Percentiles rank a stretch among this genome's conserved stretches.
These are phyloP conservation scores for Prunella himalayana DNA, from an alignment of 2,113 vertebrate species.

Conservation along the genomic window DNA sequence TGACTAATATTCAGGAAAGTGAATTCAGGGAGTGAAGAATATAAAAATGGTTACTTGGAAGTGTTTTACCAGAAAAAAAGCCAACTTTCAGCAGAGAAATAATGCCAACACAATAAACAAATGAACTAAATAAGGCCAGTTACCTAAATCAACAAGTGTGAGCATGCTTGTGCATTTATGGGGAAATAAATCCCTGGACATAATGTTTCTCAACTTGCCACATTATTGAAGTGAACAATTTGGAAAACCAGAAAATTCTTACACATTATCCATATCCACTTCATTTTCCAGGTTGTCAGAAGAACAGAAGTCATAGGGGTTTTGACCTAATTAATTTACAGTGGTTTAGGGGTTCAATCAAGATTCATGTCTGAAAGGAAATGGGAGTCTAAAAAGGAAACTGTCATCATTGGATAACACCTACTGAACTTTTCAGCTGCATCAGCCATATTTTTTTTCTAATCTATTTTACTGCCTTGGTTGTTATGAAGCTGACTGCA, in stretches of 20 bases:
- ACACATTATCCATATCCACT: background rate
- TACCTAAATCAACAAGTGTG: background rate
- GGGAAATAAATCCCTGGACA: background rate
- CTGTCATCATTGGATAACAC: background rate
- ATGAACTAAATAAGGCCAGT: background rate
- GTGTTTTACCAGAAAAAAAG: background rate
- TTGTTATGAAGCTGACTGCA: background rate
- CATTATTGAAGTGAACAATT: background rate
- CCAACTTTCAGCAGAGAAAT: background rate
- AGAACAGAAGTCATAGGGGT: background rate
- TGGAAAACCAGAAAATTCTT: background rate
- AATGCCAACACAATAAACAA: background rate
- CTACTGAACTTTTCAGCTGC: background rate
- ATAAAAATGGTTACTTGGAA: background rate
- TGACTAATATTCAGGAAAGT: too few relatives aligned
- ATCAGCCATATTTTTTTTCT: background rate
- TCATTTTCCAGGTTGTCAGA: background rate
- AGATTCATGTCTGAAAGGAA: background rate
- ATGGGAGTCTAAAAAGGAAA: background rate
- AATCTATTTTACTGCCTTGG: background rate
- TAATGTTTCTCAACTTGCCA: background rate
- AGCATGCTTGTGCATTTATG: background rate
- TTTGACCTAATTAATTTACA: background rate
- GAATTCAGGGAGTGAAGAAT: background rate
- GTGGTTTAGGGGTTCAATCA: background rate